Conservation (phyloP, 1,140 invertebrate species). For the Aphidius gifuensis region DNA sequence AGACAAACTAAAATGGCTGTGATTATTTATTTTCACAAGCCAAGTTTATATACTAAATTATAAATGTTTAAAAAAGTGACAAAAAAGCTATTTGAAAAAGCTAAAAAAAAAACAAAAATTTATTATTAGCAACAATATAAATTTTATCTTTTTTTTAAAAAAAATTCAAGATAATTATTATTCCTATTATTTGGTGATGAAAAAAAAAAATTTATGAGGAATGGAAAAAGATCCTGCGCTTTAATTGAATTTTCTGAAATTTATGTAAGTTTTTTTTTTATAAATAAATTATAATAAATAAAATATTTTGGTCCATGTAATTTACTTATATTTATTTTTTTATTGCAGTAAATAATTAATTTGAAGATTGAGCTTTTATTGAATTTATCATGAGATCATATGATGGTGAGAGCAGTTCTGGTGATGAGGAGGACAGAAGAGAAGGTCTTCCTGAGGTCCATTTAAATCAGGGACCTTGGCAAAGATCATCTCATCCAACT, state of each 20-base stretch:
- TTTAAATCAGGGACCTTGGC: conserved; percentile 47
- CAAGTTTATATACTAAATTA: background rate
- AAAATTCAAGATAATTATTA: background rate
- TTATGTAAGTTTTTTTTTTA: conserved; percentile 6
- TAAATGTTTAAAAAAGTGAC: too few relatives aligned
- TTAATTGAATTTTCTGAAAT: conserved; percentile 2
- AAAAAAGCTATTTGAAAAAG: too few relatives aligned
- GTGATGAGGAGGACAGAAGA: conserved; percentile 48
- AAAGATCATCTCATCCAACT: conserved; percentile 47
- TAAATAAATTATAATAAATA: background rate
- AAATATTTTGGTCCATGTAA: background rate
- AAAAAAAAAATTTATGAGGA: background rate
- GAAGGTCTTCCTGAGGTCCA: conserved; percentile 45
- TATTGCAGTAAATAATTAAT: background rate
- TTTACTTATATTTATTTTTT: background rate
- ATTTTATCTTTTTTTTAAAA: too few relatives aligned
- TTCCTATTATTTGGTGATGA: too few relatives aligned
- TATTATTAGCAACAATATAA: too few relatives aligned
- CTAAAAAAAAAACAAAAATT: too few relatives aligned
- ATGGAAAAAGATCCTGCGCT: conserved; percentile 2
- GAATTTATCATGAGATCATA: conserved; percentile 46
- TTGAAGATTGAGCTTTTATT: background rate
- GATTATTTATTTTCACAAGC: conserved; percentile 18
- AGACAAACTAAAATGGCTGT: conserved; percentile 39
- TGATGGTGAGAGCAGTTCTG: conserved; percentile 53